A percentile compares a stretch with the other conserved stretches of the same genome.
phyloP scores from a whole-genome alignment of 2,797 vertebrate species.

The Onychomys arenicola region DNA sequence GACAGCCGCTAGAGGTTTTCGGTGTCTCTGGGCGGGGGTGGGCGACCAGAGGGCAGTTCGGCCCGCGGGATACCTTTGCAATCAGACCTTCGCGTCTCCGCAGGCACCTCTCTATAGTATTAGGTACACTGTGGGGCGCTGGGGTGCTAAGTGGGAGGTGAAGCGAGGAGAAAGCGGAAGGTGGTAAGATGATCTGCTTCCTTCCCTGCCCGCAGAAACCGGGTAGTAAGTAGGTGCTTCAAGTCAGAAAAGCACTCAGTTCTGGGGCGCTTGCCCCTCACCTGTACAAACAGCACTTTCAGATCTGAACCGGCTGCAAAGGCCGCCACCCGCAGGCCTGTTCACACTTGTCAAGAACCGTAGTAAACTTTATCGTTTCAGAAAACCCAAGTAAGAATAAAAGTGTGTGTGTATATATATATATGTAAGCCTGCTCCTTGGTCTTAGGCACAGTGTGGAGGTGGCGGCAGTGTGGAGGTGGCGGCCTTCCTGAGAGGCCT shows the following conservation, averaged over 20 bases:
- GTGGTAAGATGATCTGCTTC: not conserved
- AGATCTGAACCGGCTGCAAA: slow-evolving; percentile 15
- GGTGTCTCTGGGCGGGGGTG: not conserved
- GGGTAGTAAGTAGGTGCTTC: not conserved
- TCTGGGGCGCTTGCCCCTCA: not conserved
- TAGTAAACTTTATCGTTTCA: slow-evolving; percentile 19
- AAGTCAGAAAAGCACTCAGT: not conserved
- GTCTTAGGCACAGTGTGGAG: not conserved
- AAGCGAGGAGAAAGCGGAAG: not conserved
- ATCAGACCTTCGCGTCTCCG: not conserved
- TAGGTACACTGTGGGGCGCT: not conserved
- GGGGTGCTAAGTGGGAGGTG: not conserved
- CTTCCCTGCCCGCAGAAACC: not conserved
- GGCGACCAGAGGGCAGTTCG: not conserved
- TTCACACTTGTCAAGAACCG: slow-evolving; percentile 47
- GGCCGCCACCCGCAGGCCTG: not conserved
- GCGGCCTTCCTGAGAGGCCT: not conserved
- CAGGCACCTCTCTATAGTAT: not conserved
- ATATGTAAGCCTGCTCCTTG: slow-evolving; percentile 16
- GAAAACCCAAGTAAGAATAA: slow-evolving; percentile 22
- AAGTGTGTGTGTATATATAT: not conserved
- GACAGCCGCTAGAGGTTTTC: not conserved
- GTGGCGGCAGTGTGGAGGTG: not conserved
- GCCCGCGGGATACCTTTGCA: not conserved
- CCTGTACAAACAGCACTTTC: slow-evolving; percentile 24